phyloP scores from a whole-genome alignment of 2,888 invertebrate genomes.

The Petrolisthes manimaculis region DNA sequence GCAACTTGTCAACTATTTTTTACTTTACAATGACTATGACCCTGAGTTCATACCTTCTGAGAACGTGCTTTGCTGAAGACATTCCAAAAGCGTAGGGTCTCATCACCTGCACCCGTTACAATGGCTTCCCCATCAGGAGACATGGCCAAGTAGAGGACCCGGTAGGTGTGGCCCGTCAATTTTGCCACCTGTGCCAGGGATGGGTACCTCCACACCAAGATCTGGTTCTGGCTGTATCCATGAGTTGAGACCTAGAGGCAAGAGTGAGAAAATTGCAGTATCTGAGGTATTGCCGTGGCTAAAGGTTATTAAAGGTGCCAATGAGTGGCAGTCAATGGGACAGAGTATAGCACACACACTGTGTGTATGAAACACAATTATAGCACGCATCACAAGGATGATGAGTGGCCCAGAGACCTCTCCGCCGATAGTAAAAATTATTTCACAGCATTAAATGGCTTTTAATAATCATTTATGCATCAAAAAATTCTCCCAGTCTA shows the following conservation, averaged over 20 bases:
- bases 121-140: conserved; percentile 99
- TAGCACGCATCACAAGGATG: too few species aligned
- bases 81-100: conserved; percentile 98
- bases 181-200: conserved; percentile 96
- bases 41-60: conserved; percentile 75
- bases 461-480: too few species aligned
- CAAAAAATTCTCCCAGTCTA: conserved; percentile 34
- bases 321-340: too few species aligned
- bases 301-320: too few species aligned
- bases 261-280: not conserved
- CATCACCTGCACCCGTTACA: conserved; percentile 98
- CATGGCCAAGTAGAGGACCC: conserved; percentile 94
- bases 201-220: conserved; percentile 98
- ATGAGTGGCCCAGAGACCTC: too few species aligned
- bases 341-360: too few species aligned
- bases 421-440: too few species aligned
- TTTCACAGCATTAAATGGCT: too few species aligned
- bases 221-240: conserved; percentile 98
- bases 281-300: too few species aligned
- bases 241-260: conserved; percentile 82
- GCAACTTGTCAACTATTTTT: too few species aligned
- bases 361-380: too few species aligned
- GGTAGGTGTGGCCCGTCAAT: conserved; percentile 94
- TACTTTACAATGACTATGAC: too few species aligned
- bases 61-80: conserved; percentile 97